Evolutionary conservation across 2,888 invertebrate genomes (phyloP), one percentile per base, ranked within the genome.

Genomic region (Drymonia ruficornis): DNA sequence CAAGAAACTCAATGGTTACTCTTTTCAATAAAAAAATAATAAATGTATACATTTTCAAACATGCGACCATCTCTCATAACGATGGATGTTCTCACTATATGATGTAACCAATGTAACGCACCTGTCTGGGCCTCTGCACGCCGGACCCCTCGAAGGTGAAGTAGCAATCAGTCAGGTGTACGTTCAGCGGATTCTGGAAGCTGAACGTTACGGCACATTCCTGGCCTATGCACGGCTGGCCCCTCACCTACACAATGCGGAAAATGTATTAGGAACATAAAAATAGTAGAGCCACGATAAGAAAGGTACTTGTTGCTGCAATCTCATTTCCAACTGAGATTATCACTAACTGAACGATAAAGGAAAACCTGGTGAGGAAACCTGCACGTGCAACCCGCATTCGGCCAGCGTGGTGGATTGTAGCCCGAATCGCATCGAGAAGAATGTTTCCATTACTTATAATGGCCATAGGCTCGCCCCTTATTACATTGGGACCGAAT

Each of bases 111-210:
- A 2, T 29, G 0, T 31, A 15, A 53, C 55, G 50, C 76, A 94
- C 91, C 81, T 94, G 93, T 80, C 94, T 92, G 40, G 95, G 94
- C 71, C 94, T 89, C 65, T 94, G 94, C 8, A 95, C 81, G 45
- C 96, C 96, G 9, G 95, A 93, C 28, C 96, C 96, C 87, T 96
- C 96, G 54, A 96, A 93, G 1, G 94, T 94, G 78, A 96, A 95
- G 76, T 92, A 93, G 84, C 96, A 96, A 60, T 94, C 93, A 1
- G 95, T 95, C 59, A 96, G 84, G 15, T 94, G 86, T 1, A 93
- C 87, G 55, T 93, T 92, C 72, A 96, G 78, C 15, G 96, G 96
- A 80, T 96, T 96, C 74, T 93, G 94, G 88, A 96, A 95, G 79
- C 94, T 93, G 75, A 94, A 94, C 44, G 90, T 93, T 23, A 93